A percentile compares a stretch with the other conserved stretches of the same genome.
Evolutionary conservation across 2,113 vertebrate genomes (phyloP).

Genomic region (Balaenoptera acutorostrata): DNA sequence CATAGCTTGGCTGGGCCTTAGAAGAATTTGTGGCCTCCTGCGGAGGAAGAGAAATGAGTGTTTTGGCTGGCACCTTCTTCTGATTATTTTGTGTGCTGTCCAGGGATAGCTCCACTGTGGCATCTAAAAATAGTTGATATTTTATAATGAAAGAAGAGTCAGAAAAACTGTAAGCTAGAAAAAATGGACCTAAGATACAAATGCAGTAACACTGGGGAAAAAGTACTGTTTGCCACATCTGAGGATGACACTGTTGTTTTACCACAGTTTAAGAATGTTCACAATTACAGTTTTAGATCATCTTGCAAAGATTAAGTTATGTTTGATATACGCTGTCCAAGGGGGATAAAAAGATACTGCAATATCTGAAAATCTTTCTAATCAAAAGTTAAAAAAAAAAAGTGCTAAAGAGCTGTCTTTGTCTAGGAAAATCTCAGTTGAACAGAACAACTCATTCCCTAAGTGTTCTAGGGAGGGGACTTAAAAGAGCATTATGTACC

Average conservation of each 20-base stretch:
- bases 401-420: not conserved
- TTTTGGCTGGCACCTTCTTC: slow-evolving; percentile 81
- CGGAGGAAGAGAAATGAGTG: slow-evolving; percentile 74
- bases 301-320: not conserved
- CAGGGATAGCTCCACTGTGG: slow-evolving; percentile 93
- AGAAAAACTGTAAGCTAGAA: slow-evolving; percentile 16
- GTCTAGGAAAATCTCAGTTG: not conserved
- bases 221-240: not conserved
- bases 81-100: slow-evolving; percentile 88
- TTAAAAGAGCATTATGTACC: not conserved
- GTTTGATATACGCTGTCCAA: not conserved
- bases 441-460: slow-evolving; percentile 8
- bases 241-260: not conserved
- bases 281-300: not conserved
- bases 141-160: slow-evolving; percentile 52
- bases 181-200: not conserved
- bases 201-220: not conserved
- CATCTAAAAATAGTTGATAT: slow-evolving; percentile 84
- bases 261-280: not conserved
- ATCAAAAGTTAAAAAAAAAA: not conserved
- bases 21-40: slow-evolving; percentile 79
- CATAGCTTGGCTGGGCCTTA: slow-evolving; percentile 81
- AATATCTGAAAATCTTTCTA: slow-evolving; percentile 10
- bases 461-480: not conserved
- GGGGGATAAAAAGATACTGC: not conserved